Conservation (phyloP, 2,113 vertebrate genomes). For the Tachysurus fulvidraco region DNA sequence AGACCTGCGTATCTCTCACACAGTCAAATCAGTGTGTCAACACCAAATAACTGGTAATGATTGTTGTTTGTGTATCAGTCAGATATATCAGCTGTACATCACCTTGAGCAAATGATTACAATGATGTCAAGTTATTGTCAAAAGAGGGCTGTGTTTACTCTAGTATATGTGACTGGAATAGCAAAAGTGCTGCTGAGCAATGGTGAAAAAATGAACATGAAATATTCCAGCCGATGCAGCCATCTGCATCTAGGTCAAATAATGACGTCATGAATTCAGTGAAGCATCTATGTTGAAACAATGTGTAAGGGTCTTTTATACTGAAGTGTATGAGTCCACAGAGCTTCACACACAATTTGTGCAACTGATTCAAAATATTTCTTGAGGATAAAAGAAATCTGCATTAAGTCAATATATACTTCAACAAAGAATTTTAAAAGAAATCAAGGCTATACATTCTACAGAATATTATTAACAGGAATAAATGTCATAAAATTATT, state of each 20-base stretch:
- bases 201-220: background rate
- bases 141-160: constrained; percentile 1
- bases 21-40: background rate
- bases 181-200: constrained; percentile 13
- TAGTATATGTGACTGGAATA: background rate
- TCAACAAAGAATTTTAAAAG: background rate
- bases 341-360: constrained; percentile 36
- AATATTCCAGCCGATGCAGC: background rate
- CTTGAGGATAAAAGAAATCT: background rate
- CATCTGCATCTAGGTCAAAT: constrained; percentile 22
- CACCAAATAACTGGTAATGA: background rate
- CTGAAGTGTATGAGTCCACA: background rate
- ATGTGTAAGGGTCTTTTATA: constrained; percentile 27
- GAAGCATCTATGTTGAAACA: constrained; percentile 24
- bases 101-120: constrained; percentile 7
- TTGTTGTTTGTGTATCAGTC: background rate
- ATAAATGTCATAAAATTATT: background rate
- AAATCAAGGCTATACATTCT: background rate
- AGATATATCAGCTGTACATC: background rate
- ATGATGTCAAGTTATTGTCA: constrained; percentile 2
- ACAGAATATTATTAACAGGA: background rate
- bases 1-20: background rate
- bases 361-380: constrained; percentile 18
- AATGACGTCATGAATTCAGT: constrained; percentile 30
- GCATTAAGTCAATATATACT: background rate